Evolutionary conservation across 1,140 invertebrate genomes (phyloP), one percentile per base, ranked within the genome.

Genomic region (Neotoxoptera formosana): DNA sequence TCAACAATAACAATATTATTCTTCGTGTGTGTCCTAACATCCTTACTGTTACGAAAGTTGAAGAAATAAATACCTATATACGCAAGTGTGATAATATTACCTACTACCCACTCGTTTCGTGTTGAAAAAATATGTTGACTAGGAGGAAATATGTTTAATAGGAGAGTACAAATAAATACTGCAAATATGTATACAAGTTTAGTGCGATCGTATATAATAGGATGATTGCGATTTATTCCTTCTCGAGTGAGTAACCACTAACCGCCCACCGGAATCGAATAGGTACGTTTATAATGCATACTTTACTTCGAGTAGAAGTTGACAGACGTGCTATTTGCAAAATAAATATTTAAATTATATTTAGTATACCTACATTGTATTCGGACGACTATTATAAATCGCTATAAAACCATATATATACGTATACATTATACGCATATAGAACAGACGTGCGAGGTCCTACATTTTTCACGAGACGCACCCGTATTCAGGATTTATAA

Each of bases 401-500:
- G 60, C n/a, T n/a, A 76, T 76, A n/a, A n/a, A 76, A n/a, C 17
- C 60, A 76, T 76, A 30, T 67, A 67, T 34, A n/a, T n/a, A n/a
- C n/a, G n/a, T n/a, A 76, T 76, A 76, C 14, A 76, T 34, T 76
- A 76, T n/a, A 76, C n/a, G 14, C 60, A 76, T 76, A 34, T 76
- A 76, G 60, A 76, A 76, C 30, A 76, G 60, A n/a, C 60, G 60
- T 76, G 30, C 60, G n/a, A 76, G 60, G 60, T 76, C 60, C 60
- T n/a, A 76, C 60, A 76, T 76, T 76, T 76, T 76, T 76, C 30
- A n/a, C 30, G 60, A 76, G 60, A 76, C 60, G 60, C 60, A n/a
- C 60, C 60, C 60, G 60, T 76, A 76, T 76, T 76, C n/a, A 76
- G n/a, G 60, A 76, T 76, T 76, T 76, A 76, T 76, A 76, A 76